A percentile compares a stretch with the other conserved stretches of the same genome.
phyloP scores from a whole-genome alignment of 1,140 invertebrate species.

The Tribolium madens region DNA sequence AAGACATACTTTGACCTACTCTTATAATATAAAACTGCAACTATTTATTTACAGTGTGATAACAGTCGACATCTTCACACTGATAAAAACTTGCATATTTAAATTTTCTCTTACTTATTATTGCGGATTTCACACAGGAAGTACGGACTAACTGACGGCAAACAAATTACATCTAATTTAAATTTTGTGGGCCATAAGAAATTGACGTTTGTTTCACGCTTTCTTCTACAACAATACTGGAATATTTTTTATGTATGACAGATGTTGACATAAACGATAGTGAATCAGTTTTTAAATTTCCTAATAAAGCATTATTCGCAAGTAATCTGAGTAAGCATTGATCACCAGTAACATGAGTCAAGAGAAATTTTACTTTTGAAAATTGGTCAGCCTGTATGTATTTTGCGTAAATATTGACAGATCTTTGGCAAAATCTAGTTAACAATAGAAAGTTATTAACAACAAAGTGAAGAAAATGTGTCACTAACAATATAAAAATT shows the following conservation, averaged over 20 bases:
- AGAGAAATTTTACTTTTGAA: too few relatives aligned
- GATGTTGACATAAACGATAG: background rate
- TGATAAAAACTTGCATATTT: background rate
- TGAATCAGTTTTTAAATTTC: constrained; percentile 25
- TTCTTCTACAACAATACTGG: background rate
- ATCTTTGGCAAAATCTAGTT: too few relatives aligned
- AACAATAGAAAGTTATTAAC: too few relatives aligned
- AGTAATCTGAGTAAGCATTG: background rate
- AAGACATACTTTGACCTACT: too few relatives aligned
- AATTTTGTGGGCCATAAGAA: constrained; percentile 7
- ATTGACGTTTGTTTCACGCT: constrained; percentile 6
- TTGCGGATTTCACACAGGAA: constrained; percentile 21
- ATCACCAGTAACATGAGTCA: background rate
- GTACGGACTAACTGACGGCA: background rate
- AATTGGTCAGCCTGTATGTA: too few relatives aligned
- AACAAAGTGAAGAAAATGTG: too few relatives aligned
- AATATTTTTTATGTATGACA: background rate
- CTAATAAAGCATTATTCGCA: background rate
- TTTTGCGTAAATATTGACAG: too few relatives aligned
- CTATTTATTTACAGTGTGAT: too few relatives aligned
- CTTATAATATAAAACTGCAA: too few relatives aligned
- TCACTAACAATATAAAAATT: too few relatives aligned
- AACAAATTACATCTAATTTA: constrained; percentile 6
- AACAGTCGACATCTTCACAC: too few relatives aligned
- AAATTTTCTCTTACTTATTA: background rate